Percentiles rank a stretch among this genome's conserved stretches.
phyloP scores from a whole-genome alignment of 2,888 invertebrate species.

The Liodrosophila aerea region DNA sequence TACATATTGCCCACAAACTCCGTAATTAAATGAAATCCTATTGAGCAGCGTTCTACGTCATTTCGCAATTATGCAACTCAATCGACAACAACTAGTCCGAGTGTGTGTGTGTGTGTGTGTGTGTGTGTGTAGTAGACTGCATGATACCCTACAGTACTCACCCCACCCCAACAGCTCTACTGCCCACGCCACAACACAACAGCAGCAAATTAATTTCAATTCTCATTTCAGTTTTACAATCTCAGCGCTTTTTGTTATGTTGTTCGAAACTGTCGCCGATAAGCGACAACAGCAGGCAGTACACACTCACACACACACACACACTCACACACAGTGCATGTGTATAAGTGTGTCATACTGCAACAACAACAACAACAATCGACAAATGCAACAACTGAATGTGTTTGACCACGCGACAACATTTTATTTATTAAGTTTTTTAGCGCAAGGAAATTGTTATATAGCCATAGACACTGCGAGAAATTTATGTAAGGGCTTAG shows the following conservation, averaged over 20 bases:
- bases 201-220: slow-evolving; percentile 72
- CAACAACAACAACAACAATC: slow-evolving; percentile 13
- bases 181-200: slow-evolving; percentile 33
- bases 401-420: slow-evolving; percentile 64
- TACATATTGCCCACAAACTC: slow-evolving; percentile 28
- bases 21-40: slow-evolving; percentile 58
- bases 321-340: slow-evolving; percentile 41
- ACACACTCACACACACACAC: slow-evolving; percentile 22
- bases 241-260: slow-evolving; percentile 42
- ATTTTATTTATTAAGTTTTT: slow-evolving; percentile 55
- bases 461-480: too few relatives aligned
- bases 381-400: slow-evolving; percentile 56
- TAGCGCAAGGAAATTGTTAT: too few relatives aligned
- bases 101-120: too few relatives aligned
- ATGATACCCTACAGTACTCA: too few relatives aligned
- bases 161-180: slow-evolving; percentile 17
- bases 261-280: slow-evolving; percentile 14
- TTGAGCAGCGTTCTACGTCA: slow-evolving; percentile 55
- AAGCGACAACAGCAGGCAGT: slow-evolving; percentile 34
- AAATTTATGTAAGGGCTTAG: too few relatives aligned
- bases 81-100: slow-evolving; percentile 38
- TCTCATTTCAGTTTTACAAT: slow-evolving; percentile 66
- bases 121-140: too few relatives aligned
- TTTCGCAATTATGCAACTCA: slow-evolving; percentile 65
- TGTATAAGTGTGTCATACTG: slow-evolving; percentile 52